Base-by-base conservation (phyloP, 2,888 invertebrate genomes). In the Caenorhabditis sulstoni region DNA sequence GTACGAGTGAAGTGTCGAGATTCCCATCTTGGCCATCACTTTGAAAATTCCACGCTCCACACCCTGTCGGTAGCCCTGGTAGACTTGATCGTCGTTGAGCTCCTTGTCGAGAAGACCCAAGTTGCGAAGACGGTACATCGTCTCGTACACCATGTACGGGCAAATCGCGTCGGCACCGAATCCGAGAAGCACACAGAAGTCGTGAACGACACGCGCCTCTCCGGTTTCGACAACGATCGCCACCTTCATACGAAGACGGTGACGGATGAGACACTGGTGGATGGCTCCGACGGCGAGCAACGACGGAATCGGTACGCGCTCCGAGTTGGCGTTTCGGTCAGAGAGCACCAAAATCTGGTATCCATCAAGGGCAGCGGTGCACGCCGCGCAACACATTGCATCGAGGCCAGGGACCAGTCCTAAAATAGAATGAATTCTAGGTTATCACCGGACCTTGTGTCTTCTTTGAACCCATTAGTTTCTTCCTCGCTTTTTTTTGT, bases 21-120 rank as follows among this genome's bases (percentile, higher is more conserved):
- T 99, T 71, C 99, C 99, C 99, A 99, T 99, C 91, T 99, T 99
- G 5, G 99, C 98, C 98, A 99, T 99, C 41, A 94, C 95, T 91
- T 96, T 96, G 59, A 94, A 93, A 85, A 95, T 94, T 59, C 97
- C 97, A 0, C 95, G 94, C 88, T 96, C 96, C 90, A 95, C 94
- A 47, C 97, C 96, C 83, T 94, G 94, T 49, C 95, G 94, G 91
- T 97, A 99, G 85, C 96, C 93, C 91, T 93, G 87, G 85, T 90
- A 89, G 7, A 90, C 84, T 83, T 86, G 90, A 67, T 91, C 90
- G 84, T 92, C 92, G 44, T 90, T 89, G 20, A 92, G 87, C 1
- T 90, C 90, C 35, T 94, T 96, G 83, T 95, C 95, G 37, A 99
- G 91, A 9, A 97, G 93, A 49, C 94, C 94, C 91, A 97, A 95